A percentile compares a stretch with the other conserved stretches of the same genome.
Conservation (phyloP, 2,113 vertebrate species). For the Pangasianodon gigas region DNA sequence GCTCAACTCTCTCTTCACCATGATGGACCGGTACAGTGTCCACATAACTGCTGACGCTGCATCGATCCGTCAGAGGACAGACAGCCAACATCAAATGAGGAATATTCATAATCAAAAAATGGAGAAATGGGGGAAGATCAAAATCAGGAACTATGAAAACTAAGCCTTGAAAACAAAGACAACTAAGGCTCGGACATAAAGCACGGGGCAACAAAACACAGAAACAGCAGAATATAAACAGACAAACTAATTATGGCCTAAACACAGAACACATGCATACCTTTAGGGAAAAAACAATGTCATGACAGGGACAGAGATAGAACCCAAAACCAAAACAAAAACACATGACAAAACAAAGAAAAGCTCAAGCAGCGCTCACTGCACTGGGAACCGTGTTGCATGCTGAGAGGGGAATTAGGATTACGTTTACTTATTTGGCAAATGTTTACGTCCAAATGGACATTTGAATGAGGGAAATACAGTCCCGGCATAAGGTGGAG, state of each 20-base stretch:
- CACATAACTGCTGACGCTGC: no score
- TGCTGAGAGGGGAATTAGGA: neutral
- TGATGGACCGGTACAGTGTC: no score
- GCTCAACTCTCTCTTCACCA: no score
- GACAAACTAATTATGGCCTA: neutral
- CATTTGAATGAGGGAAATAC: neutral
- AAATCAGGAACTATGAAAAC: neutral
- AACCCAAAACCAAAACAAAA: neutral
- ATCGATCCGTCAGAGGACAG: no score
- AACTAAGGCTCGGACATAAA: neutral
- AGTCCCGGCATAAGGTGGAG: neutral
- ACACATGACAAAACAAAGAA: neutral
- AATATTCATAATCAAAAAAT: neutral
- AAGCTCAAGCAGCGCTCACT: neutral
- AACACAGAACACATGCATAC: neutral
- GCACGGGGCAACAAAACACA: neutral
- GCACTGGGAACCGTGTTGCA: neutral
- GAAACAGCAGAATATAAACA: neutral
- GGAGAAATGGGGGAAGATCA: neutral
- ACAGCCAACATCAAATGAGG: neutral
- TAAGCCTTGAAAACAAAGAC: neutral
- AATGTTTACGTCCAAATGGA: neutral
- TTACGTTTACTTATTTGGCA: neutral
- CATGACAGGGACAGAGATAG: neutral
- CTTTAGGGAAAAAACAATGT: neutral